phyloP scores from a whole-genome alignment of 2,797 vertebrate genomes.

The Carcharodon carcharias region DNA sequence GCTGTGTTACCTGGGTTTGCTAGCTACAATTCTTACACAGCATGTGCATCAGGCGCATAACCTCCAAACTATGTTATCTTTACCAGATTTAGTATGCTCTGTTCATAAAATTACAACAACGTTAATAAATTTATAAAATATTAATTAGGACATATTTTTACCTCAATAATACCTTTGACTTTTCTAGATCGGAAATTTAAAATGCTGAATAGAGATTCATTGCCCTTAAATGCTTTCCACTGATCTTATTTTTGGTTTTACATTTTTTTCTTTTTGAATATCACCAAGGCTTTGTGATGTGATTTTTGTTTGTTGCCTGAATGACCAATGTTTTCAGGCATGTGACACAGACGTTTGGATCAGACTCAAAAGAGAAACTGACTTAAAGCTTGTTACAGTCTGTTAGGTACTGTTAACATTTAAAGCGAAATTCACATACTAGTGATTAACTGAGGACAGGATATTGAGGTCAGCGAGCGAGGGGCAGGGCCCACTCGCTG shows the following conservation, averaged over 20 bases:
- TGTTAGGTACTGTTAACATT: neutral
- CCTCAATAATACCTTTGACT: neutral
- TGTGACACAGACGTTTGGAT: neutral
- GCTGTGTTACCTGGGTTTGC: constrained; percentile 23
- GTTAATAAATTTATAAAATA: neutral
- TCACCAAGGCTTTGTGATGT: neutral
- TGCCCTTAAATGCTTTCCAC: neutral
- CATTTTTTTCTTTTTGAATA: neutral
- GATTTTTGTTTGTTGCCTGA: neutral
- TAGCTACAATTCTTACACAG: neutral
- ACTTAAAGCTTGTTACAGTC: neutral
- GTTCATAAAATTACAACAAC: no score
- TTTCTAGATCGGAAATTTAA: neutral
- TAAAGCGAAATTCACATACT: neutral
- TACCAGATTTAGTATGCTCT: neutral
- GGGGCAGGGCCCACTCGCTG: no score
- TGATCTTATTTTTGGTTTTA: neutral
- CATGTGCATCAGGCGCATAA: neutral
- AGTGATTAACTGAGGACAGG: no score
- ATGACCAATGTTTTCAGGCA: neutral
- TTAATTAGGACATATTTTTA: neutral
- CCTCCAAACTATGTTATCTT: neutral
- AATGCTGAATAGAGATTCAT: neutral
- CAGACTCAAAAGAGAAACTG: neutral
- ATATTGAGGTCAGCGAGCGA: no score